These are phyloP conservation scores for Bombus waltoni DNA, from an alignment of 1,140 invertebrate species.

Conservation along the genomic window DNA sequence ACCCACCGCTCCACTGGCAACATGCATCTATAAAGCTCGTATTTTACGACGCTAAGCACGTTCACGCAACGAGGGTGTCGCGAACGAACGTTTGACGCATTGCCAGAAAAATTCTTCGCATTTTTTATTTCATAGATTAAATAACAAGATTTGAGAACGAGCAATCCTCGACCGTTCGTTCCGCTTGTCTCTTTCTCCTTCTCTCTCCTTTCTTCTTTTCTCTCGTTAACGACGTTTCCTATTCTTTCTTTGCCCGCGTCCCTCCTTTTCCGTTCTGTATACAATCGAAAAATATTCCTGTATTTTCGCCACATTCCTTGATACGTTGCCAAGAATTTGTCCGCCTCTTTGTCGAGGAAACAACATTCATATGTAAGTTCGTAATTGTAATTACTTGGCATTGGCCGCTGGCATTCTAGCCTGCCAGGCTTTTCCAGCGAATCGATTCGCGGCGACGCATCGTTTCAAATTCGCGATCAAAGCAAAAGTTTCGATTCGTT, in stretches of 20 bases:
- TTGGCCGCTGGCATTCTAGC: slow-evolving; percentile 30
- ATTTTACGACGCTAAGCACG: slow-evolving; percentile 15
- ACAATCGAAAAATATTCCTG: slow-evolving; percentile 19
- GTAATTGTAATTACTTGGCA: slow-evolving; percentile 57
- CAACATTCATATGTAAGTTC: slow-evolving; percentile 32
- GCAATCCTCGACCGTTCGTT: not conserved
- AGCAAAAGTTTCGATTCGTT: slow-evolving; percentile 33
- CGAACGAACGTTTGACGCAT: not conserved
- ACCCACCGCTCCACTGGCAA: not conserved
- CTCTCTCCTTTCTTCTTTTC: no score
- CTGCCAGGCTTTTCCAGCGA: slow-evolving; percentile 9
- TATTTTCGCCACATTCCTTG: slow-evolving; percentile 28
- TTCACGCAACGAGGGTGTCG: not conserved
- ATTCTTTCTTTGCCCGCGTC: not conserved
- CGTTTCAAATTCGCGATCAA: slow-evolving; percentile 27
- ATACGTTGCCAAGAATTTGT: slow-evolving; percentile 10
- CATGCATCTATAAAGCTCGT: slow-evolving; percentile 11
- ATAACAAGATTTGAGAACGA: not conserved
- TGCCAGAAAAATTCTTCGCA: not conserved
- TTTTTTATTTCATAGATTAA: not conserved
- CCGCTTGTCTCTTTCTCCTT: not conserved
- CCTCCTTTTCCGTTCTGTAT: not conserved
- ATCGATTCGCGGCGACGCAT: slow-evolving; percentile 23
- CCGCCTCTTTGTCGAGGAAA: slow-evolving; percentile 11
- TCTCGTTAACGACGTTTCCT: not conserved